Evolutionary conservation across 2,888 invertebrate genomes (phyloP), one percentile per base, ranked within the genome.

Genomic region (Nematopogon swammerdamellus): DNA sequence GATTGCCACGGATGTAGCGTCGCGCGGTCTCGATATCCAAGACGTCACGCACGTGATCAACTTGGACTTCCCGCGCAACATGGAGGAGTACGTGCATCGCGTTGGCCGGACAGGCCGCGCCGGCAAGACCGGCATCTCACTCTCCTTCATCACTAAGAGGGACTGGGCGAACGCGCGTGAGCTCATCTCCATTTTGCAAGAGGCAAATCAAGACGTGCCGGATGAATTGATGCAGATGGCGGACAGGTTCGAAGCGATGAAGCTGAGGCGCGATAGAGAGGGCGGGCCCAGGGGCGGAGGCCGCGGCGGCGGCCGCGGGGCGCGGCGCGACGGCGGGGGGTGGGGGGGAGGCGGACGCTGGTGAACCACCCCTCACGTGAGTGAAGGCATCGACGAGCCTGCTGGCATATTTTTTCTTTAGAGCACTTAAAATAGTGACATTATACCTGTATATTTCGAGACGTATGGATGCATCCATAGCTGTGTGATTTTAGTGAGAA

Each of bases 31-130:
- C 49, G 97, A 97, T 64, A 95, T 95, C 49, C 87, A 89, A 60
- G 92, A 94, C 63, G 82, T 94, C 10, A 91, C 92, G 72, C 91
- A 95, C 68, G 95, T 97, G 1, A 75, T 96, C 19, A 97, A 97
- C 68, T 92, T 87, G 59, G 97, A 97, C 69, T 96, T 97, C 62
- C 97, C 97, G 0, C 83, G 89, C 16, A 93, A 95, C 60, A 93
- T 97, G 59, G 97, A 97, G 66, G 97, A 97, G 62, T 97, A 97
- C 71, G 95, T 95, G 1, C 97, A 97, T 65, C 83, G 97, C 53
- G 93, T 97, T n/a, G 97, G 97, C 0, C 84, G 97, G 52, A 97
- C 97, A 0, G 97, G 97, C 0, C 83, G 97, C 51, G 97, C 97
- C 16, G 97, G 97, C 16, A 85, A 85, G 52, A 85, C 83, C 0